Base-by-base conservation (phyloP, 2,797 vertebrate species). In the Fratercula arctica region DNA sequence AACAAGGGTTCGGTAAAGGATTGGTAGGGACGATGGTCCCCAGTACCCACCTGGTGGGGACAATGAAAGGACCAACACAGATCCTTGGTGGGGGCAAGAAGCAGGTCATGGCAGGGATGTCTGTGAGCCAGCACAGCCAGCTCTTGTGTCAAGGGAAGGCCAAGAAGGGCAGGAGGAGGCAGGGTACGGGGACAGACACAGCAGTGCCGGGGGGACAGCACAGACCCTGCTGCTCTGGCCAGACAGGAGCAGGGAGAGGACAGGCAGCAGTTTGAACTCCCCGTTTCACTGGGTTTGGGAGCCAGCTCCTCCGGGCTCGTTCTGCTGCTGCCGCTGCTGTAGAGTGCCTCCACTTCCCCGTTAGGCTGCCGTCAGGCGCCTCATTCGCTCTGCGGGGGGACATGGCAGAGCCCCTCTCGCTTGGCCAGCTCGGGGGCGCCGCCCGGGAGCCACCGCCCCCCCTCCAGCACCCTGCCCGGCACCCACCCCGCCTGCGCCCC, bases 71-170 rank as follows among this genome's bases (percentile, higher is more conserved):
- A 54, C 53, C 59, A 13, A 28, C 46, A 37, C 6, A 41, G 51
- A 68, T 28, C 28, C 43, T 28, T n/a, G 33, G 29, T 12, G 51
- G 25, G 18, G 29, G 37, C 16, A 61, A 39, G 83, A 69, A 50
- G 41, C 16, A 19, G 39, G 23, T 64, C 77, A 39, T 19, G 46
- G 9, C 26, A 29, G 43, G 31, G n/a, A n/a, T 46, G 54, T 20
- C 68, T 12, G n/a, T 0, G 2, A 39, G 25, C 46, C 37, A 43
- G n/a, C 29, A 33, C 1, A 28, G 20, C 29, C 41, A 31, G 28
- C 31, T 70, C 29, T 67, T 21, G 15, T 7, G 28, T 9, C 43
- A 33, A 37, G 39, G 18, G 23, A 68, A 76, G 17, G 17, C 53
- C 54, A 59, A 29, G 48, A 72, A 64, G 23, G 16, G 16, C 57